These are phyloP conservation scores for Pipistrellus pygmaeus DNA, from an alignment of 2,797 vertebrate species.

Conservation along the genomic window DNA sequence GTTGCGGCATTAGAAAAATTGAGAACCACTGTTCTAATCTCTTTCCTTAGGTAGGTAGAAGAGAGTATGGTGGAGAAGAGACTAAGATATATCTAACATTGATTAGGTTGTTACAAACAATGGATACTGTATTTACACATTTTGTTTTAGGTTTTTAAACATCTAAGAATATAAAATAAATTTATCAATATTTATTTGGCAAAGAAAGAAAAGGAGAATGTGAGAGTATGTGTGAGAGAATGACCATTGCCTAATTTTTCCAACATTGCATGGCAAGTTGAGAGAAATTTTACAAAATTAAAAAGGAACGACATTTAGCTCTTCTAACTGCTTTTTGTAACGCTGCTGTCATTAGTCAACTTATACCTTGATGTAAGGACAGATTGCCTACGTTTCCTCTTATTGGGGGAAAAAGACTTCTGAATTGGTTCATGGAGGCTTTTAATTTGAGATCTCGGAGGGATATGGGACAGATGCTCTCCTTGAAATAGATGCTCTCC, in stretches of 20 bases:
- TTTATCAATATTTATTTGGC: background rate
- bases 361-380: background rate
- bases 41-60: background rate
- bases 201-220: background rate
- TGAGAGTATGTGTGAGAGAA: fast-evolving
- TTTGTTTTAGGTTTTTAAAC: background rate
- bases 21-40: background rate
- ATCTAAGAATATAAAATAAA: background rate
- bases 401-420: background rate
- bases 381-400: background rate
- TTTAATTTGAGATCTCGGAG: background rate
- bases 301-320: background rate
- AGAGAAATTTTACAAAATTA: background rate
- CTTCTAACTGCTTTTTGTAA: background rate
- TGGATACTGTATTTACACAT: background rate
- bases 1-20: too few relatives aligned
- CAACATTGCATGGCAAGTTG: background rate
- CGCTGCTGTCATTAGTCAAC: background rate
- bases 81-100: background rate
- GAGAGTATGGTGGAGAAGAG: background rate
- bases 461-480: background rate
- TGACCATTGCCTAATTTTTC: background rate
- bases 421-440: conserved; percentile 14
- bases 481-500: background rate
- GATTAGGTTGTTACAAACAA: background rate